Percentiles rank a stretch among this genome's conserved stretches.
phyloP scores from a whole-genome alignment of 2,113 vertebrate genomes.

The Progne subis region DNA sequence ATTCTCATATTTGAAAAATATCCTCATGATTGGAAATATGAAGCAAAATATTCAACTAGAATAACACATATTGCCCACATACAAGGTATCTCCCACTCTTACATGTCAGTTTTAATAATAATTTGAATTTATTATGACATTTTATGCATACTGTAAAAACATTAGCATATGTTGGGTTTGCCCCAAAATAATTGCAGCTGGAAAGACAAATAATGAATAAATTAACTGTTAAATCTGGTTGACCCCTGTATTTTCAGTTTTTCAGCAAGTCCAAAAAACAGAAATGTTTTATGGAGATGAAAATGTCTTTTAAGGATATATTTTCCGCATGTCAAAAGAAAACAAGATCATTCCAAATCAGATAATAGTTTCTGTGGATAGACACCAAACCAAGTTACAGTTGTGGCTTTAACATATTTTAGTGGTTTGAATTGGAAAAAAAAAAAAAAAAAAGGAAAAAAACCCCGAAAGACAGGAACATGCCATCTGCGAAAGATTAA shows the following conservation, averaged over 20 bases:
- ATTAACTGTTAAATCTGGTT: not conserved
- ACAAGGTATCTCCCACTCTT: not conserved
- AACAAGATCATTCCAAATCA: not conserved
- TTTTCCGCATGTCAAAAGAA: not conserved
- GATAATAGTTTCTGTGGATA: not conserved
- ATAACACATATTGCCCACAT: not conserved
- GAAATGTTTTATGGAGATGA: not conserved
- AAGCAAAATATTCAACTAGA: not conserved
- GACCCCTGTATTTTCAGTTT: slow-evolving; percentile 6
- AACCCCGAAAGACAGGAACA: not conserved
- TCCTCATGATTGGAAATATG: not conserved
- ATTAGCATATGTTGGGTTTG: not conserved
- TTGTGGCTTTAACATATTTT: not conserved
- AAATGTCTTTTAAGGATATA: not conserved
- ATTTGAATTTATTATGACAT: not conserved
- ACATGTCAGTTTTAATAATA: slow-evolving; percentile 2
- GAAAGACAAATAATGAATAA: slow-evolving; percentile 13
- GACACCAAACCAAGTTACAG: not conserved
- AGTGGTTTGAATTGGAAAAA: not conserved
- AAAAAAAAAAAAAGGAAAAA: not conserved
- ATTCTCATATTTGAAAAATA: not conserved
- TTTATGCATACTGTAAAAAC: not conserved
- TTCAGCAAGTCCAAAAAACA: slow-evolving; percentile 6
- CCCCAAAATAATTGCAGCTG: not conserved
- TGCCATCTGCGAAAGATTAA: not conserved